Base-by-base conservation (phyloP, 2,113 vertebrate species). In the Calyptomena viridis region DNA sequence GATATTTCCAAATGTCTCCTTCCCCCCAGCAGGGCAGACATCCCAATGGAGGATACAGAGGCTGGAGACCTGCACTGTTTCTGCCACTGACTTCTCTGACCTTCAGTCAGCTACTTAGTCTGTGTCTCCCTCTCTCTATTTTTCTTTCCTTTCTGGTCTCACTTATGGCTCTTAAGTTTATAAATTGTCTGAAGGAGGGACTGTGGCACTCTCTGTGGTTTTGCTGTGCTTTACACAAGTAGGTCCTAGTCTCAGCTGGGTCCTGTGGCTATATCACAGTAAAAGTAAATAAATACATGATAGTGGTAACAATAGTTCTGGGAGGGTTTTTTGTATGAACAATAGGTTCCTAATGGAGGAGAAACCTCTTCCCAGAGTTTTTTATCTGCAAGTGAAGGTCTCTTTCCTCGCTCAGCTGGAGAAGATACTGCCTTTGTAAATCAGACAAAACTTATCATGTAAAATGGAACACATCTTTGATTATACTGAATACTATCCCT, bases 401-500 rank as follows among this genome's bases (percentile, higher is more conserved):
- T 92, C 33, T 90, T 94, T 88, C 39, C 31, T 94, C 69, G 58
- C 44, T 76, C 90, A 92, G 78, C 74, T 87, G 40, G 74, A 81
- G 67, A 87, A 92, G 42, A 84, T 83, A 59, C 73, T 53, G 84
- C 52, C 86, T 90, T 95, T 96, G 74, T 63, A 83, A 96, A 93
- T 88, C 86, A 90, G 50, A 44, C 63, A 80, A 93, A 88, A 90
- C 30, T 71, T 95, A 73, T 39, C 50, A 88, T 74, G 47, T 78
- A 90, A 90, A 94, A 87, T 80, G 72, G 42, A 94, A 85, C 50
- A 89, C n/a, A 52, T 94, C 59, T 96, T 89, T 96, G 80, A 94
- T 82, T 93, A 88, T 88, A 58, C 23, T 42, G 87, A 72, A 62
- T 76, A 52, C 64, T 88, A 33, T 46, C 50, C 77, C 89, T 69